Conservation (phyloP, 2,888 invertebrate genomes). For the Baronia brevicornis region DNA sequence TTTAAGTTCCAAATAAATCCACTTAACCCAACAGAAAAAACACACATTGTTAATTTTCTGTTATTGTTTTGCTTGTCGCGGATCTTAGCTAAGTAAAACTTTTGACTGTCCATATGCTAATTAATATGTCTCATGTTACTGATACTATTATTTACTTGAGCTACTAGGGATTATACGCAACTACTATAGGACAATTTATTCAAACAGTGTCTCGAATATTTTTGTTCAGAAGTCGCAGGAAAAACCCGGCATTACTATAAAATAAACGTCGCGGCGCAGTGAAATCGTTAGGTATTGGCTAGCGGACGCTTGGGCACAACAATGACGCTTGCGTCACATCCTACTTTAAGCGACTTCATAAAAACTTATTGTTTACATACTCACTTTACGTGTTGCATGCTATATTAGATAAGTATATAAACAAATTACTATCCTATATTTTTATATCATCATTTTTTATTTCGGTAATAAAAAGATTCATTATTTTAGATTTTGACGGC, state of each 20-base stretch:
- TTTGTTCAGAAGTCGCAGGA: slow-evolving; percentile 18
- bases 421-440: background rate
- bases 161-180: too few relatives aligned
- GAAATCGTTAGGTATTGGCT: slow-evolving; percentile 45
- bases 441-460: slow-evolving; percentile 1
- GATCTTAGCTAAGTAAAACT: too few relatives aligned
- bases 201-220: background rate
- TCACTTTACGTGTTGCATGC: slow-evolving; percentile 5
- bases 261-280: slow-evolving; percentile 36
- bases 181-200: too few relatives aligned
- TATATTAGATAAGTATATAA: background rate
- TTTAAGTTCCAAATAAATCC: too few relatives aligned
- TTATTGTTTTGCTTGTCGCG: too few relatives aligned
- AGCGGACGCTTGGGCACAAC: slow-evolving; percentile 43
- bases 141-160: too few relatives aligned
- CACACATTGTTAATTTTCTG: too few relatives aligned
- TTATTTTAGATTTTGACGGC: too few relatives aligned
- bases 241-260: slow-evolving; percentile 28
- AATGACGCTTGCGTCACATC: slow-evolving; percentile 56
- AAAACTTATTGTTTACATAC: slow-evolving; percentile 19
- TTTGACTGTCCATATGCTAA: too few relatives aligned
- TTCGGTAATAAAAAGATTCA: too few relatives aligned
- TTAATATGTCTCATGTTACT: too few relatives aligned
- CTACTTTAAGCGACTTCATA: slow-evolving; percentile 22
- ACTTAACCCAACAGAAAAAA: too few relatives aligned